phyloP scores from a whole-genome alignment of 2,888 invertebrate species.

The Hoplodrina ambigua region DNA sequence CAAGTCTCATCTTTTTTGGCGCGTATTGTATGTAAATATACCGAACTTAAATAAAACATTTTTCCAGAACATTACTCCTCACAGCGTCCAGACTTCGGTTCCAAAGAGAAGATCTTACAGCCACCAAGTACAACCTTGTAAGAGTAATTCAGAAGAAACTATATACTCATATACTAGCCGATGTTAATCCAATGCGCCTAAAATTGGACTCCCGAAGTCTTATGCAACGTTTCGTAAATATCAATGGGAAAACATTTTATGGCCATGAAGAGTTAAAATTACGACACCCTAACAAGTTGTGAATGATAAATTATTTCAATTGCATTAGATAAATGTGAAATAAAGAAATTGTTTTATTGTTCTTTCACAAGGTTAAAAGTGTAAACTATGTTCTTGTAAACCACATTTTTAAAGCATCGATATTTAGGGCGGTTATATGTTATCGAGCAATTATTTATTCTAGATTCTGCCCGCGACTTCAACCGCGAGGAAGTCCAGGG shows the following conservation, averaged over 20 bases:
- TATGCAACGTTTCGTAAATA: conserved; percentile 22
- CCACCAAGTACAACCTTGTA: conserved; percentile 44
- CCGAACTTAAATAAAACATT: not conserved
- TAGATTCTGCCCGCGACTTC: too few species aligned
- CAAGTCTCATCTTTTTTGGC: too few species aligned
- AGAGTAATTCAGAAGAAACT: conserved; percentile 27
- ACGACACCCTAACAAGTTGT: not conserved
- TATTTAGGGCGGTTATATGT: too few species aligned
- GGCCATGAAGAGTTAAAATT: conserved; percentile 5
- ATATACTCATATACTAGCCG: conserved; percentile 41
- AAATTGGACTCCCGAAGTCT: conserved; percentile 31
- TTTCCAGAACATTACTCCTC: conserved; percentile 35
- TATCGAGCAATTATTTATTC: too few species aligned
- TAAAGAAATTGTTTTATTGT: too few species aligned
- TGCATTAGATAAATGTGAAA: not conserved
- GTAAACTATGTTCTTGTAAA: too few species aligned
- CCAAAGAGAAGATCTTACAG: conserved; percentile 29
- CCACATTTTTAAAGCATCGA: too few species aligned
- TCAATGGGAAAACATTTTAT: conserved; percentile 5
- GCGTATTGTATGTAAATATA: too few species aligned
- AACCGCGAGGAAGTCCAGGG: too few species aligned
- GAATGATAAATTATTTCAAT: not conserved
- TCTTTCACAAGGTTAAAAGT: too few species aligned
- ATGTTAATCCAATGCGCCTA: conserved; percentile 50
- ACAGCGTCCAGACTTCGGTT: not conserved